Conservation (phyloP, 2,888 invertebrate species). For the Aphrophora alni region DNA sequence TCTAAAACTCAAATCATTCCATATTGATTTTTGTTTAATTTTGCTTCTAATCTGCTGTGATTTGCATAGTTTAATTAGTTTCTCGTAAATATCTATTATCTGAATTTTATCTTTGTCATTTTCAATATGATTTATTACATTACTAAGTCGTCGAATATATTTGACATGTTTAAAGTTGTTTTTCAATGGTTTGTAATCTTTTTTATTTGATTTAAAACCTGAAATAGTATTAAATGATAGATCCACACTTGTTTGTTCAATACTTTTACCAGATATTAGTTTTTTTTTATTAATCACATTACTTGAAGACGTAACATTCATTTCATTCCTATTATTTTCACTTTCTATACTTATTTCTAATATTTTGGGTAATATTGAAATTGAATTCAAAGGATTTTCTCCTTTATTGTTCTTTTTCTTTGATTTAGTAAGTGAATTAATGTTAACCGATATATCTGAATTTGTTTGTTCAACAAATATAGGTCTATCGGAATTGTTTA, state of each 20-base stretch:
- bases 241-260: not conserved
- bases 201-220: not conserved
- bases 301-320: not conserved
- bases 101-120: not conserved
- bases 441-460: not conserved
- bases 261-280: not conserved
- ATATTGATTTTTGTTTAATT: not conserved
- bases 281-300: not conserved
- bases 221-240: not conserved
- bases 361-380: not conserved
- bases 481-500: not conserved
- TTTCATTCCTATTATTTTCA: not conserved
- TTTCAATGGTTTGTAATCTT: not conserved
- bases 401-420: not conserved
- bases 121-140: not conserved
- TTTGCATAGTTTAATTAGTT: not conserved
- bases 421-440: not conserved
- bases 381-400: not conserved
- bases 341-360: not conserved
- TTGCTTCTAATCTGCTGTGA: not conserved
- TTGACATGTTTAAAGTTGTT: not conserved
- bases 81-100: not conserved
- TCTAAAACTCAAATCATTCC: not conserved
- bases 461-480: not conserved
- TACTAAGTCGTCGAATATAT: not conserved